phyloP scores from a whole-genome alignment of 2,888 invertebrate species.

The Nephrotoma flavescens region DNA sequence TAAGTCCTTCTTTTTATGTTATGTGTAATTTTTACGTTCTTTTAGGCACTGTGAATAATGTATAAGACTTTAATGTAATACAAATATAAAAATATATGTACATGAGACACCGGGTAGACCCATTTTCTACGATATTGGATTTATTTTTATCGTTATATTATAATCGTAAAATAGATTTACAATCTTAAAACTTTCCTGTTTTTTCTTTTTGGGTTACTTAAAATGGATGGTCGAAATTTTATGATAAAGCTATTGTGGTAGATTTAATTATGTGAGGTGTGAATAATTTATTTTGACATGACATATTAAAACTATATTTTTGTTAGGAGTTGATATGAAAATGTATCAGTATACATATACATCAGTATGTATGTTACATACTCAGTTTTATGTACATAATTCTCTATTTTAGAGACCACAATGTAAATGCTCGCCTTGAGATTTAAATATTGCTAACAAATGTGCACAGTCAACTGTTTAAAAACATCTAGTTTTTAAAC shows the following conservation, averaged over 20 bases:
- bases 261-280: not conserved
- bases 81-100: not conserved
- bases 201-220: not conserved
- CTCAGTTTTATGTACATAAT: too few species aligned
- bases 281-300: not conserved
- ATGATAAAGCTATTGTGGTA: not conserved
- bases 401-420: too few species aligned
- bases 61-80: not conserved
- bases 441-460: too few species aligned
- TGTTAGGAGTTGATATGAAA: too few species aligned
- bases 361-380: too few species aligned
- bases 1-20: not conserved
- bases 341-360: too few species aligned
- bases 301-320: too few species aligned
- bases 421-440: too few species aligned
- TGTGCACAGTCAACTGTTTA: too few species aligned
- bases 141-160: not conserved
- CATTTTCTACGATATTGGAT: not conserved
- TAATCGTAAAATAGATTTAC: not conserved
- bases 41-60: not conserved
- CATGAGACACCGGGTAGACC: not conserved
- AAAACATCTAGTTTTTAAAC: too few species aligned
- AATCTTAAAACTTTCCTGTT: not conserved
- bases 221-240: not conserved
- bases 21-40: not conserved